Conservation (phyloP, 2,113 vertebrate species). For the Copsychus sechellarum region DNA sequence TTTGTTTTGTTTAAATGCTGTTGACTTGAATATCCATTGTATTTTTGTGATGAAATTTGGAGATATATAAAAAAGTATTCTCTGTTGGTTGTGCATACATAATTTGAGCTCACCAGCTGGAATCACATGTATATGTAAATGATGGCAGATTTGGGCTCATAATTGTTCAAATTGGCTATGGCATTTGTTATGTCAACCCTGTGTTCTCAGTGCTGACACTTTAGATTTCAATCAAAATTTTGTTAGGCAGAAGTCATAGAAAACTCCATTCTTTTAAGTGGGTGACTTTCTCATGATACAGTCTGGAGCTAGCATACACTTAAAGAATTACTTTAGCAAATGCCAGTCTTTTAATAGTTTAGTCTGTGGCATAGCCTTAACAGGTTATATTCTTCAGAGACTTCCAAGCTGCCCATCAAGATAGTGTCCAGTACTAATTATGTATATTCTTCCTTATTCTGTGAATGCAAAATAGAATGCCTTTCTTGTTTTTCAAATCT, state of each 20-base stretch:
- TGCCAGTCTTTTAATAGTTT: not conserved
- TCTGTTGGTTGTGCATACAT: constrained; percentile 38
- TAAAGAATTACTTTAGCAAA: not conserved
- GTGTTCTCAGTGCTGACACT: constrained; percentile 60
- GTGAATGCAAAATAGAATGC: not conserved
- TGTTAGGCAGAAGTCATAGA: constrained; percentile 25
- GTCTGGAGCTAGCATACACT: not conserved
- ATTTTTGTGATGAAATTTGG: constrained; percentile 19
- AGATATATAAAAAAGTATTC: constrained; percentile 11
- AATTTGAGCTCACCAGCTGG: constrained; percentile 52
- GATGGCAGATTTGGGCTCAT: constrained; percentile 37
- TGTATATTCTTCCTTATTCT: not conserved
- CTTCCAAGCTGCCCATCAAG: not conserved
- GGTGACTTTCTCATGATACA: not conserved
- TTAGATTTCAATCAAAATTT: constrained; percentile 53
- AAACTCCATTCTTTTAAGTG: not conserved
- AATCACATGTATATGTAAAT: constrained; percentile 59
- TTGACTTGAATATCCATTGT: constrained; percentile 26
- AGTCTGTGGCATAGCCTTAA: not conserved
- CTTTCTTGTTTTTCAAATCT: not conserved
- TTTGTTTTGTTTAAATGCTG: not conserved
- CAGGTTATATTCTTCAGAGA: not conserved
- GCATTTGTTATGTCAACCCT: constrained; percentile 58
- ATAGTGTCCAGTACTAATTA: not conserved
- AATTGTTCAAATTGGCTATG: constrained; percentile 59